Evolutionary conservation across 1,140 invertebrate species (phyloP).

Genomic region (Heliothis subflexa): DNA sequence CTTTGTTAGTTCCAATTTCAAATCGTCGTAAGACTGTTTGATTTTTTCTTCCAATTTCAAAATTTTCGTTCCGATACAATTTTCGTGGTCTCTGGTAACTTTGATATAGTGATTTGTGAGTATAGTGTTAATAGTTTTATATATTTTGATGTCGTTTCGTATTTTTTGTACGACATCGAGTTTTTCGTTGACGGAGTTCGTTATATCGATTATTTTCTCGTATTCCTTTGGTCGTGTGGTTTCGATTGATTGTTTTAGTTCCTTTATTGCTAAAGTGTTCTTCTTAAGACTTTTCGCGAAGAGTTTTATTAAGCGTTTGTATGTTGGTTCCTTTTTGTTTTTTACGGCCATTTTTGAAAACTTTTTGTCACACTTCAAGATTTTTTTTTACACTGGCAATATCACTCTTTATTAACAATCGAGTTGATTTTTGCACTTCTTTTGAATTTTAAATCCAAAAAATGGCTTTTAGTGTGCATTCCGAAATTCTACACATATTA

Average conservation of each 20-base stretch:
- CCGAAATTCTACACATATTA: too few species aligned
- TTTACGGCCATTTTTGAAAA: constrained; percentile 61
- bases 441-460: too few species aligned
- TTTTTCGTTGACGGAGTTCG: constrained; percentile 78
- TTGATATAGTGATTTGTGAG: constrained; percentile 81
- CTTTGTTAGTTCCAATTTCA: constrained; percentile 70
- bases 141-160: constrained; percentile 82
- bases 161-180: constrained; percentile 78
- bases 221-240: constrained; percentile 59
- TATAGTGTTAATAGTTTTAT: constrained; percentile 79
- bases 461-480: too few species aligned
- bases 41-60: constrained; percentile 75
- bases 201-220: constrained; percentile 72
- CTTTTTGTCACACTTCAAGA: background rate
- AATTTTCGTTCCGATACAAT: constrained; percentile 72
- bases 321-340: constrained; percentile 58
- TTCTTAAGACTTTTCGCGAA: constrained; percentile 75
- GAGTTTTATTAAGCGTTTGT: constrained; percentile 67
- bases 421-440: too few species aligned
- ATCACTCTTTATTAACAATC: too few species aligned
- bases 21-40: constrained; percentile 70
- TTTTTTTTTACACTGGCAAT: background rate
- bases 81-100: constrained; percentile 77
- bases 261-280: constrained; percentile 74
- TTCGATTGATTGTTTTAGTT: constrained; percentile 71